Evolutionary conservation across 2,797 vertebrate genomes (phyloP).

Genomic region (Pseudochirops cupreus): DNA sequence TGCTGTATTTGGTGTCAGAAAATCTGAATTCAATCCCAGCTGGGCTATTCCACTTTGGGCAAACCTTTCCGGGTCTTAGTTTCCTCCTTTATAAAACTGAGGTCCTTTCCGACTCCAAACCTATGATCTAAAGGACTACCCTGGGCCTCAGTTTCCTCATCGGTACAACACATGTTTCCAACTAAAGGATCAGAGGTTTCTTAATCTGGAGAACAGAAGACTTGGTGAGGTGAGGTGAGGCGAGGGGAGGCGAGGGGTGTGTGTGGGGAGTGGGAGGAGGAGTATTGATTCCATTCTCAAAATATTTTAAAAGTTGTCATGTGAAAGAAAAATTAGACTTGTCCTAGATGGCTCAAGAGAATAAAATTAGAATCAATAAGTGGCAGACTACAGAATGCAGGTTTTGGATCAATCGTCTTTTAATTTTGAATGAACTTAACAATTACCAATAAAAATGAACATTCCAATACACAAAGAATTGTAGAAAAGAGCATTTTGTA

Average conservation of each 20-base stretch:
- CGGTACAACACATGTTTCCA: not conserved
- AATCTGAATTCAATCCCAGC: not conserved
- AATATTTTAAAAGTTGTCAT: not conserved
- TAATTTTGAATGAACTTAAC: not conserved
- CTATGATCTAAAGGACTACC: not conserved
- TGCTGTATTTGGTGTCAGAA: not conserved
- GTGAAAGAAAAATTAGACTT: not conserved
- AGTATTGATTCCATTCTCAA: not conserved
- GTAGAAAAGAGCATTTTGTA: not conserved
- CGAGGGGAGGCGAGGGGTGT: not conserved
- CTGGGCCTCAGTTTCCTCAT: not conserved
- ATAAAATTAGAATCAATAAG: not conserved
- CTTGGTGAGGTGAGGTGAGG: not conserved
- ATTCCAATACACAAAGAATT: not conserved
- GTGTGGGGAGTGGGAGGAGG: not conserved
- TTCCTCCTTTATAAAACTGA: not conserved
- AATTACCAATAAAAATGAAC: not conserved
- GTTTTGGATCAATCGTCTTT: not conserved
- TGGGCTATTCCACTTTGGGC: not conserved
- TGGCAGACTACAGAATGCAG: not conserved
- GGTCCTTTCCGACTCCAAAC: not conserved
- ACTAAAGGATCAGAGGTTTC: not conserved
- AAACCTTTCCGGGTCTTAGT: not conserved
- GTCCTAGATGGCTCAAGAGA: not conserved
- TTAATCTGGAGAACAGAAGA: not conserved